These are phyloP conservation scores for Onychostoma macrolepis DNA, from an alignment of 2,113 vertebrate genomes.

Conservation along the genomic window DNA sequence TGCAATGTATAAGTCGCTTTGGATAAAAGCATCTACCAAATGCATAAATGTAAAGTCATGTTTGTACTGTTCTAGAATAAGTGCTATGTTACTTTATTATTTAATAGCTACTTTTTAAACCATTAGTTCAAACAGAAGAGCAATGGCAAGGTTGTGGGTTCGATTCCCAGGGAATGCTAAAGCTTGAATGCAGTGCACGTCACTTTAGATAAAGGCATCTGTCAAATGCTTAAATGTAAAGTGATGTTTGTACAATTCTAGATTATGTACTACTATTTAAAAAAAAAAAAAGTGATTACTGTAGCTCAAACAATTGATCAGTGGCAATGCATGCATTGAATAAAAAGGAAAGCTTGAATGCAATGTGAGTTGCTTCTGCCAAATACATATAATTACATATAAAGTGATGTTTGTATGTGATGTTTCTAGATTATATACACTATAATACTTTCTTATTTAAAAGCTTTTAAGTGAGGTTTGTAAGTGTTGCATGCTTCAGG, in stretches of 20 bases:
- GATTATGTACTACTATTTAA: background rate
- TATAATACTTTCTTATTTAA: background rate
- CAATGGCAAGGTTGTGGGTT: background rate
- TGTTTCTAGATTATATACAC: background rate
- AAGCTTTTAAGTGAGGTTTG: background rate
- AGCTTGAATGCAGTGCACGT: background rate
- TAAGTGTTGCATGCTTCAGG: background rate
- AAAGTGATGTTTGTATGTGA: background rate
- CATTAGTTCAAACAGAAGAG: background rate
- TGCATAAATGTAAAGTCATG: background rate
- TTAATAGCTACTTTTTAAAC: background rate
- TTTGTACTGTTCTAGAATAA: too few species aligned
- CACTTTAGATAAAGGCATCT: background rate
- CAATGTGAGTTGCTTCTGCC: background rate
- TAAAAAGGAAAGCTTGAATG: too few species aligned
- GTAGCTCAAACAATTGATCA: background rate
- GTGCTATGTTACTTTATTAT: background rate
- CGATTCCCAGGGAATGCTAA: background rate
- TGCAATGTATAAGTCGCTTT: background rate
- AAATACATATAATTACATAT: background rate
- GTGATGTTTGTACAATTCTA: background rate
- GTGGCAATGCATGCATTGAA: background rate
- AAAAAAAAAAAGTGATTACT: background rate
- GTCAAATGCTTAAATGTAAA: background rate
- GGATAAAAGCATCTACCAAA: background rate